Percentiles rank a stretch among this genome's conserved stretches.
Evolutionary conservation across 2,888 invertebrate species (phyloP).

Genomic region (Hemistola chrysoprasaria): DNA sequence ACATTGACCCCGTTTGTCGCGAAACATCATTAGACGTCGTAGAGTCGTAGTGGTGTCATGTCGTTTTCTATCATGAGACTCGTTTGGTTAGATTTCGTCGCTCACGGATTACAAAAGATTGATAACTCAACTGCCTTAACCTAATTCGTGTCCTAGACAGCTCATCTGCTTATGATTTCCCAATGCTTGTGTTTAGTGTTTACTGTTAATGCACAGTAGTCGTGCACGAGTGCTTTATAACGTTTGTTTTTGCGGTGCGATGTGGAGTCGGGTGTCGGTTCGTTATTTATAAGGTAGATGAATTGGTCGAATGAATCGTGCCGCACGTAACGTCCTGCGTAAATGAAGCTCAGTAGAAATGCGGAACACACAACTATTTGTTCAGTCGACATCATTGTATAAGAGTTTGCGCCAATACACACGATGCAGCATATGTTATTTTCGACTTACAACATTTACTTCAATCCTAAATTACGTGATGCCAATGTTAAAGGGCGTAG

Average conservation of each 20-base stretch:
- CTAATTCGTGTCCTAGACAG: conserved; percentile 15
- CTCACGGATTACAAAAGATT: conserved; percentile 21
- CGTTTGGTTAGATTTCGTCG: conserved; percentile 5
- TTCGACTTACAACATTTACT: conserved; percentile 77
- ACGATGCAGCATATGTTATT: conserved; percentile 75
- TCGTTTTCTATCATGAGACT: conserved; percentile 14
- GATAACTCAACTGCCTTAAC: conserved; percentile 16
- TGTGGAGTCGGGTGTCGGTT: conserved; percentile 20
- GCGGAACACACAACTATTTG: conserved; percentile 80
- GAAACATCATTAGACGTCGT: conserved; percentile 38
- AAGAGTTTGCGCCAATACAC: conserved; percentile 75
- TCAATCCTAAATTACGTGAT: conserved; percentile 75
- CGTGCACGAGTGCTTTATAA: conserved; percentile 6
- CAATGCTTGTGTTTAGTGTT: conserved; percentile 2
- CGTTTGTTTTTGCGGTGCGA: conserved; percentile 21
- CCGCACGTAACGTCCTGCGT: conserved; percentile 66
- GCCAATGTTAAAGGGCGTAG: conserved; percentile 64
- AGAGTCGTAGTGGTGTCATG: conserved; percentile 22
- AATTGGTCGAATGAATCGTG: conserved; percentile 48
- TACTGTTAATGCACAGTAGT: conserved; percentile 13
- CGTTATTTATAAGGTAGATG: conserved; percentile 39
- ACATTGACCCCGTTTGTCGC: conserved; percentile 58
- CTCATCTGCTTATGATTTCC: conserved; percentile 8
- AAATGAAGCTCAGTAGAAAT: conserved; percentile 79
- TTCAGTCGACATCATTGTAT: conserved; percentile 80